Conservation (phyloP, 1,140 invertebrate genomes). For the Rhagoletis pomonella region DNA sequence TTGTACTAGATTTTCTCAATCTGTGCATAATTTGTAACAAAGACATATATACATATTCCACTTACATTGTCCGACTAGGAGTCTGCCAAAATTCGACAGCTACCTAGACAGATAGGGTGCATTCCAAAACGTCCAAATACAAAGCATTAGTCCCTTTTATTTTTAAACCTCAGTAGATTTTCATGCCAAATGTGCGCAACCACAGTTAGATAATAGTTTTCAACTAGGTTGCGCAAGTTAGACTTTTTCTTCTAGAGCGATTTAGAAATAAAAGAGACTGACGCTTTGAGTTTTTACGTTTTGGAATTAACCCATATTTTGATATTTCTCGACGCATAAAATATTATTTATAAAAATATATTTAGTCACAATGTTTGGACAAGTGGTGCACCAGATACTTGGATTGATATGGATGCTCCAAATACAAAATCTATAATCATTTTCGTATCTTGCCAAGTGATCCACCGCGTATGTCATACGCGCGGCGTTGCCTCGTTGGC, state of each 20-base stretch:
- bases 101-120: not conserved
- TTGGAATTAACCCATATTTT: too few species aligned
- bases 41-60: not conserved
- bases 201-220: too few species aligned
- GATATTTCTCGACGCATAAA: not conserved
- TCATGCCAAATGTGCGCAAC: too few species aligned
- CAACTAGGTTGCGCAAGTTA: too few species aligned
- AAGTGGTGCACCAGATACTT: not conserved
- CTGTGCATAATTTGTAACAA: not conserved
- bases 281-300: too few species aligned
- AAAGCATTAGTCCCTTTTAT: too few species aligned
- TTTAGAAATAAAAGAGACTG: too few species aligned
- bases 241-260: too few species aligned
- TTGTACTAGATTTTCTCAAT: not conserved
- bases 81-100: constrained; percentile 8
- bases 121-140: too few species aligned
- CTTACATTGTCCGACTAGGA: not conserved
- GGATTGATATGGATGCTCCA: not conserved
- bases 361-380: not conserved
- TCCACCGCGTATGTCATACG: constrained; percentile 28
- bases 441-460: constrained; percentile 24
- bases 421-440: constrained; percentile 17
- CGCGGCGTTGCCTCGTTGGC: constrained; percentile 55
- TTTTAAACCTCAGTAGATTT: too few species aligned
- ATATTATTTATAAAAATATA: not conserved